A percentile compares a stretch with the other conserved stretches of the same genome.
Conservation (phyloP, 1,140 invertebrate genomes). For the Phymorhynchus buccinoides region DNA sequence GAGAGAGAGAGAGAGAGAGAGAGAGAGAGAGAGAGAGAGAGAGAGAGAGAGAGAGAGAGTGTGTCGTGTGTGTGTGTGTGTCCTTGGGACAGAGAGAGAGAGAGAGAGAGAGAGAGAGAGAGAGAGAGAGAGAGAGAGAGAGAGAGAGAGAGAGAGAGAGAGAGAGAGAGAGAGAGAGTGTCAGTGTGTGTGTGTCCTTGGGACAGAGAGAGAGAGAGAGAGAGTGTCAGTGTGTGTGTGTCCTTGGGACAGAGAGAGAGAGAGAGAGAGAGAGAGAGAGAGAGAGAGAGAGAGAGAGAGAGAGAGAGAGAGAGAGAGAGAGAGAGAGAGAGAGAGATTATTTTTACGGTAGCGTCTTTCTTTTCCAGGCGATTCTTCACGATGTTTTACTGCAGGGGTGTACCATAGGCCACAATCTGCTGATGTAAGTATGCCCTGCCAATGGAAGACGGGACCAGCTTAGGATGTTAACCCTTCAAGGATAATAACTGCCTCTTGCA, state of each 20-base stretch:
- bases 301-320: not conserved
- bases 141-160: conserved; percentile 13
- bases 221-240: not conserved
- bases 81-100: not conserved
- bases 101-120: conserved; percentile 15
- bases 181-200: not conserved
- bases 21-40: not conserved
- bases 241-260: not conserved
- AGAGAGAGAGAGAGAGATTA: not conserved
- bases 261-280: no score
- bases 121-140: conserved; percentile 13
- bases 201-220: no score
- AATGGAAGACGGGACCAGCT: no score
- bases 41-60: not conserved
- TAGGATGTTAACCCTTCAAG: no score
- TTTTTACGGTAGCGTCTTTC: not conserved
- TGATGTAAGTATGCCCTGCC: not conserved
- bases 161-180: not conserved
- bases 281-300: no score
- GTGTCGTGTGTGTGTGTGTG: not conserved
- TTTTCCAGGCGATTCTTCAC: not conserved
- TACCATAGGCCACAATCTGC: not conserved
- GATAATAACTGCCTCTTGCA: no score
- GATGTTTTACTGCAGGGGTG: not conserved
- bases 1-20: not conserved